These are phyloP conservation scores for Podarcis lilfordi DNA, from an alignment of 2,797 vertebrate species.

Conservation along the genomic window DNA sequence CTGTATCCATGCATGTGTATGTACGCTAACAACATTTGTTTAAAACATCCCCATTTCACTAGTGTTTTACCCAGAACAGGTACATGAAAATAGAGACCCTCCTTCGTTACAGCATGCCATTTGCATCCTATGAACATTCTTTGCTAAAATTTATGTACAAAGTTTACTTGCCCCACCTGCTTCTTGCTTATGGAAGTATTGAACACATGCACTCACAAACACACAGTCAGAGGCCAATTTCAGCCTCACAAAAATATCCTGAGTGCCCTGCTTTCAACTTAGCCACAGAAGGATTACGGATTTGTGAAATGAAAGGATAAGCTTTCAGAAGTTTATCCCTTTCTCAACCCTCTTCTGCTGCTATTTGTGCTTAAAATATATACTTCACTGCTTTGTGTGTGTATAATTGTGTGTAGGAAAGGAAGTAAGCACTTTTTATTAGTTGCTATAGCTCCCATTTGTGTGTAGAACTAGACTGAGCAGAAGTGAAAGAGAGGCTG, in stretches of 20 bases:
- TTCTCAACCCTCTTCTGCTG: fast-evolving
- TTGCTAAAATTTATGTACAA: background rate
- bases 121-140: background rate
- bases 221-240: background rate
- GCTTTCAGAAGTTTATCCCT: slow-evolving; percentile 14
- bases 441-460: background rate
- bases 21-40: background rate
- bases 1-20: background rate
- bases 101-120: background rate
- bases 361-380: slow-evolving; percentile 21
- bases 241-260: background rate
- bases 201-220: background rate
- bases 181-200: background rate
- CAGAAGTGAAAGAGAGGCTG: background rate
- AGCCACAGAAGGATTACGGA: slow-evolving; percentile 14
- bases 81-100: background rate
- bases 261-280: background rate
- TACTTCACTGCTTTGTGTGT: fast-evolving
- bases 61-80: background rate
- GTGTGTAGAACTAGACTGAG: background rate
- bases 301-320: slow-evolving; percentile 22
- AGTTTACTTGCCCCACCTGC: background rate
- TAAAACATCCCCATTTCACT: background rate
- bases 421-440: background rate
- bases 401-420: slow-evolving; percentile 35